A percentile compares a stretch with the other conserved stretches of the same genome.
These are phyloP conservation scores for Odontocerum albicorne DNA, from an alignment of 2,888 invertebrate species.

Conservation along the genomic window DNA sequence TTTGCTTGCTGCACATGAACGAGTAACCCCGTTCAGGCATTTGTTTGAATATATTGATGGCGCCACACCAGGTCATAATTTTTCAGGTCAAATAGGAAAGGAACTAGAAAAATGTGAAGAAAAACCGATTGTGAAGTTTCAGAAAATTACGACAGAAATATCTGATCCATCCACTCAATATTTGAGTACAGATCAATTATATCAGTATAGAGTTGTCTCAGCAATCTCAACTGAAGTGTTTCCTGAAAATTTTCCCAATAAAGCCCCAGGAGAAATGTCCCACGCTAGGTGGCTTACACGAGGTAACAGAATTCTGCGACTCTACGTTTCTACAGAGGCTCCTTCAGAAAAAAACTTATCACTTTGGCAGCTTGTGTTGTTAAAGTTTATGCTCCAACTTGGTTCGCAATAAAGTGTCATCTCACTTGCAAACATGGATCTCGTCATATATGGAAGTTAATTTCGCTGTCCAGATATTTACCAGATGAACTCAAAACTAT, in stretches of 20 bases:
- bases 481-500: neutral
- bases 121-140: neutral
- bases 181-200: conserved; percentile 6
- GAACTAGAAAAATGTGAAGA: conserved; percentile 30
- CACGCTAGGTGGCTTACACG: conserved; percentile 10
- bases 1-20: conserved; percentile 36
- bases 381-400: conserved; percentile 12
- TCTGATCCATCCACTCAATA: neutral
- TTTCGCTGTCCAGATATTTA: neutral
- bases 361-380: conserved; percentile 13
- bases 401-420: conserved; percentile 8
- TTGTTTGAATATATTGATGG: conserved; percentile 37
- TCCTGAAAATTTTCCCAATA: conserved; percentile 2
- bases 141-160: neutral
- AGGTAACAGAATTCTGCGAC: conserved; percentile 7
- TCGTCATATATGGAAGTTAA: no score
- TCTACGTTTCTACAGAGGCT: neutral
- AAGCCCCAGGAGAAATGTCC: conserved; percentile 12
- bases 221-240: conserved; percentile 2
- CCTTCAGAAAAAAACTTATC: conserved; percentile 4
- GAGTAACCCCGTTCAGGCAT: conserved; percentile 36
- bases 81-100: conserved; percentile 36
- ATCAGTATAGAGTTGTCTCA: neutral
- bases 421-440: conserved; percentile 14
- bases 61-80: conserved; percentile 35